A percentile compares a stretch with the other conserved stretches of the same genome.
phyloP scores from a whole-genome alignment of 2,888 invertebrate genomes.

The Endomychus coccineus region DNA sequence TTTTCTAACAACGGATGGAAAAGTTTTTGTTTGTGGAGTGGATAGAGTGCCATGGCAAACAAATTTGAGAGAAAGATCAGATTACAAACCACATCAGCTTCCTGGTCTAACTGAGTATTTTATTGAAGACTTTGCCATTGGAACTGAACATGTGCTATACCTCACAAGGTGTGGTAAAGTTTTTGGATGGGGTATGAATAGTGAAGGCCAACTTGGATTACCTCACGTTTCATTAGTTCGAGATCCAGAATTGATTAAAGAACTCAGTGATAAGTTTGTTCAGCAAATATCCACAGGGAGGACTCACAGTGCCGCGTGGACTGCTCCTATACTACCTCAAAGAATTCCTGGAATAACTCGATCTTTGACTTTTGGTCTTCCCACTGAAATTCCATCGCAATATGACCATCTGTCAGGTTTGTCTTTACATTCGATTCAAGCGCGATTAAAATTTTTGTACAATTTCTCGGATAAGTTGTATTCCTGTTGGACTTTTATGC shows the following conservation, averaged over 20 bases:
- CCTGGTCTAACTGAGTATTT: constrained; percentile 44
- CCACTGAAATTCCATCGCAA: constrained; percentile 50
- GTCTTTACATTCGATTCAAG: constrained; percentile 47
- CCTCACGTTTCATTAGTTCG: constrained; percentile 50
- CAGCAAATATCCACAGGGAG: constrained; percentile 57
- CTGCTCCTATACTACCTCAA: constrained; percentile 47
- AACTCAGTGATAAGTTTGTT: constrained; percentile 47
- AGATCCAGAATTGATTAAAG: constrained; percentile 50
- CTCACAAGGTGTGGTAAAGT: constrained; percentile 51
- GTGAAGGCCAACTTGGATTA: constrained; percentile 55
- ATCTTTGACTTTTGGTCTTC: constrained; percentile 47
- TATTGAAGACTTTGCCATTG: constrained; percentile 53
- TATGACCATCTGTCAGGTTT: constrained; percentile 49
- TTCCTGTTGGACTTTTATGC: constrained; percentile 51
- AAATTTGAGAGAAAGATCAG: constrained; percentile 44
- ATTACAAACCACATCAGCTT: constrained; percentile 49
- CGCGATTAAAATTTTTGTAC: constrained; percentile 50
- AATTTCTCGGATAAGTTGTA: constrained; percentile 57
- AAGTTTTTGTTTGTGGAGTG: constrained; percentile 54
- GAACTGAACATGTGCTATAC: constrained; percentile 54
- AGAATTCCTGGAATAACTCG: constrained; percentile 47
- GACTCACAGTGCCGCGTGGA: constrained; percentile 58
- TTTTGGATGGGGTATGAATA: constrained; percentile 57
- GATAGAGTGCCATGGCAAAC: constrained; percentile 54
- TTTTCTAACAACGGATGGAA: constrained; percentile 53